Base-by-base conservation (phyloP, 2,797 vertebrate genomes). In the Syngnathus acus region DNA sequence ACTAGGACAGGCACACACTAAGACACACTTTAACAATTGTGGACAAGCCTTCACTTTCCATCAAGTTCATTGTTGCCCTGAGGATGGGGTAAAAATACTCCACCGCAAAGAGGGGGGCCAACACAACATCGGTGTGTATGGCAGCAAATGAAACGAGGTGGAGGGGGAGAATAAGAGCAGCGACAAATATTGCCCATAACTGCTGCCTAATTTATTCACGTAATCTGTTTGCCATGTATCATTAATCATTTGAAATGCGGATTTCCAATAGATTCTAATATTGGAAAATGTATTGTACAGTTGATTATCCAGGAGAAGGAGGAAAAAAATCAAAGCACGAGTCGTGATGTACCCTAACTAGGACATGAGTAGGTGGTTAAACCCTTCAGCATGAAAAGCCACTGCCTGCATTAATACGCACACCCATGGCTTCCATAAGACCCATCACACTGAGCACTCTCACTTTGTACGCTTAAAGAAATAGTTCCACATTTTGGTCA, bases 31-130 rank as follows among this genome's bases (percentile, higher is more conserved):
- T 88, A 88, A 89, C 79, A 64, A 76, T 71, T 82, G 84, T 89
- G 82, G 89, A 90, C 89, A 89, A 71, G 82, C 85, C 76, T 87
- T 90, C 89, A 37, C 81, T 84, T 87, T 72, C 74, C 80, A 88
- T 90, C 88, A 89, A 78, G 77, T 84, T 84, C 84, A 87, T 71
- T 40, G 62, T 16, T 83, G 83, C 82, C 87, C 87, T 66, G 71
- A 81, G 87, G 83, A 68, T 8, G 76, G 55, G 60, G 75, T 84
- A 84, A 85, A 88, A 89, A 89, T 89, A 88, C 76, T 73, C 72
- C 70, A 70, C 48, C 74, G 75, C 68, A 70, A 55, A 77, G 72
- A 71, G 14, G 70, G 14, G 51, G 47, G 68, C 65, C 74, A 67
- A 66, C 82, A 74, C 76, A 80, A 71, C 64, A 77, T 39, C 45